Evolutionary conservation across 1,140 invertebrate genomes (phyloP).

Genomic region (Lutraria rhynchaena): DNA sequence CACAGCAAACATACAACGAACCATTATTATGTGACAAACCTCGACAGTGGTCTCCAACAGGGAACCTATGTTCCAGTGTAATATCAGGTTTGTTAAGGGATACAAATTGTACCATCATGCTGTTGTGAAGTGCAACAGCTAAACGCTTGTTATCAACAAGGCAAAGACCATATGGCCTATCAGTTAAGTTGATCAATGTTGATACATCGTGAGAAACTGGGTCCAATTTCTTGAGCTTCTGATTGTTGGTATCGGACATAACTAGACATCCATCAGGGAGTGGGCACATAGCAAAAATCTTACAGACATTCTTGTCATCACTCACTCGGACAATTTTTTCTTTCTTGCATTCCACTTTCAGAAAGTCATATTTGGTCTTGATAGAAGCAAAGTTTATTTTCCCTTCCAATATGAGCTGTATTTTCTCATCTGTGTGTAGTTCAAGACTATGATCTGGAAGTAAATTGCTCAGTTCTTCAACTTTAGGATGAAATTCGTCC

Average conservation of each 20-base stretch:
- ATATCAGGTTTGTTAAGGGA: not conserved
- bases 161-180: not conserved
- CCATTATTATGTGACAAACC: not conserved
- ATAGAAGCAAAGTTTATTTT: not conserved
- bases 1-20: constrained; percentile 1
- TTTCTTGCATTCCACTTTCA: not conserved
- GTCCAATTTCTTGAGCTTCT: too few species aligned
- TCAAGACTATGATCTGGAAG: too few species aligned
- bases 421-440: not conserved
- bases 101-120: not conserved
- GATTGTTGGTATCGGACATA: not conserved
- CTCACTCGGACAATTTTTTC: not conserved
- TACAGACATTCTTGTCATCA: not conserved
- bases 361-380: not conserved
- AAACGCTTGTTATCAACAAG: not conserved
- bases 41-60: not conserved
- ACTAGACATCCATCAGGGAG: not conserved
- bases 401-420: not conserved
- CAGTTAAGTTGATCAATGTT: not conserved
- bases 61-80: not conserved
- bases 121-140: not conserved
- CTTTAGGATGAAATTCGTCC: not conserved
- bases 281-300: not conserved
- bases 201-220: not conserved
- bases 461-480: not conserved